Percentiles rank a stretch among this genome's conserved stretches.
Conservation (phyloP, 2,888 invertebrate species). For the Aphidius colemani region DNA sequence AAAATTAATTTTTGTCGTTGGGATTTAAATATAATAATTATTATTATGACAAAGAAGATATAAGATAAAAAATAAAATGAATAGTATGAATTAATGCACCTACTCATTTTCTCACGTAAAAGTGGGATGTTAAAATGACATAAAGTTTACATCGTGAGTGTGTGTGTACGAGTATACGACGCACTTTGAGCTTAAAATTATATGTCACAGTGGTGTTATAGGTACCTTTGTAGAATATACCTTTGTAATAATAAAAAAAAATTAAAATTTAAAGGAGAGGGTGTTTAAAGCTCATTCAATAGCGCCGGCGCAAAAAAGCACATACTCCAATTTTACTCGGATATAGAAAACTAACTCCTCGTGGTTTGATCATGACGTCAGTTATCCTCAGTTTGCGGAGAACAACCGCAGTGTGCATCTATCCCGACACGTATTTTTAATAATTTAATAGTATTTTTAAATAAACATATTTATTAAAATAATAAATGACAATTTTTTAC, state of each 20-base stretch:
- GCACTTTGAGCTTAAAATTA: too few species aligned
- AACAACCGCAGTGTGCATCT: conserved; percentile 57
- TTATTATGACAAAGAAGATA: too few species aligned
- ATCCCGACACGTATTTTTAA: conserved; percentile 47
- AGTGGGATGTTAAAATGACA: too few species aligned
- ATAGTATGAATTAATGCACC: too few species aligned
- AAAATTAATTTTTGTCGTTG: too few species aligned
- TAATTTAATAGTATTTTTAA: conserved; percentile 29
- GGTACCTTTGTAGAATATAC: conserved; percentile 30
- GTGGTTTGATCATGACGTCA: conserved; percentile 59
- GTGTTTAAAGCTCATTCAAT: conserved; percentile 31
- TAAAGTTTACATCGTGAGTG: too few species aligned
- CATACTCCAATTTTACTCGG: conserved; percentile 36
- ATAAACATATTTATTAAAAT: conserved; percentile 19
- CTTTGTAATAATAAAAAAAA: neutral
- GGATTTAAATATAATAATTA: too few species aligned
- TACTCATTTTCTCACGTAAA: too few species aligned
- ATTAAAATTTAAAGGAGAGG: conserved; percentile 21
- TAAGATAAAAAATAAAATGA: too few species aligned
- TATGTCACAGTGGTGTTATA: too few species aligned
- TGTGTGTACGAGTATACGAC: too few species aligned
- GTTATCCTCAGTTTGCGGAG: conserved; percentile 58
- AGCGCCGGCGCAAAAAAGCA: conserved; percentile 51
- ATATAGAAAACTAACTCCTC: conserved; percentile 55
- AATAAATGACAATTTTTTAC: conserved; percentile 10